A percentile compares a stretch with the other conserved stretches of the same genome.
These are phyloP conservation scores for Ryuthela nishihirai DNA, from an alignment of 2,888 invertebrate genomes.

Conservation along the genomic window DNA sequence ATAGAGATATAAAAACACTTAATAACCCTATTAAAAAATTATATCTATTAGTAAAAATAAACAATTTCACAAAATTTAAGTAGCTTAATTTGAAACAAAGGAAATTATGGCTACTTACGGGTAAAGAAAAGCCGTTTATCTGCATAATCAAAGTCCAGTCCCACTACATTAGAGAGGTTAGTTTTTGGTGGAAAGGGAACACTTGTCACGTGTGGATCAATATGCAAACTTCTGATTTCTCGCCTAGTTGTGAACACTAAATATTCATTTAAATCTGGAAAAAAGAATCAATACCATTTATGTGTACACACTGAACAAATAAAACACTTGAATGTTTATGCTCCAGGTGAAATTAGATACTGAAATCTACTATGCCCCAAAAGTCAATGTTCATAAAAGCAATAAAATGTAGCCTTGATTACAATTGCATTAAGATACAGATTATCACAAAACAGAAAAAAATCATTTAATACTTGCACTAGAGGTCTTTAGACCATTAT, in stretches of 20 bases:
- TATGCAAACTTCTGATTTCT: constrained; percentile 83
- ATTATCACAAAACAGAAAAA: too few relatives aligned
- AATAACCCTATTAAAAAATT: too few relatives aligned
- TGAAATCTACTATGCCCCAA: neutral
- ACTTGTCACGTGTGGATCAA: constrained; percentile 76
- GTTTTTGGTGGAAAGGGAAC: constrained; percentile 76
- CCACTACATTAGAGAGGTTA: constrained; percentile 88
- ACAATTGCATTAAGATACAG: too few relatives aligned
- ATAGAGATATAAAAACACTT: too few relatives aligned
- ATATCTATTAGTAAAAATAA: too few relatives aligned
- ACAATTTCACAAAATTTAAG: too few relatives aligned
- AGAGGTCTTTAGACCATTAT: too few relatives aligned
- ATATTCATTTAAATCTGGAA: constrained; percentile 64
- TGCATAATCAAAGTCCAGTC: constrained; percentile 89
- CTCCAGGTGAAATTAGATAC: too few relatives aligned
- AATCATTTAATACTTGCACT: too few relatives aligned
- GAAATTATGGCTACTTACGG: constrained; percentile 52
- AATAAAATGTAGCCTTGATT: neutral
- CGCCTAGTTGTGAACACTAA: constrained; percentile 90
- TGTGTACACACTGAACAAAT: too few relatives aligned
- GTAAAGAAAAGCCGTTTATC: constrained; percentile 86
- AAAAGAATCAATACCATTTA: neutral
- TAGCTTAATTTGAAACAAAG: too few relatives aligned
- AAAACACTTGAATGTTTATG: too few relatives aligned
- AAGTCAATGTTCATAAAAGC: neutral